These are phyloP conservation scores for Eurosta solidaginis DNA, from an alignment of 1,140 invertebrate genomes.

Conservation along the genomic window DNA sequence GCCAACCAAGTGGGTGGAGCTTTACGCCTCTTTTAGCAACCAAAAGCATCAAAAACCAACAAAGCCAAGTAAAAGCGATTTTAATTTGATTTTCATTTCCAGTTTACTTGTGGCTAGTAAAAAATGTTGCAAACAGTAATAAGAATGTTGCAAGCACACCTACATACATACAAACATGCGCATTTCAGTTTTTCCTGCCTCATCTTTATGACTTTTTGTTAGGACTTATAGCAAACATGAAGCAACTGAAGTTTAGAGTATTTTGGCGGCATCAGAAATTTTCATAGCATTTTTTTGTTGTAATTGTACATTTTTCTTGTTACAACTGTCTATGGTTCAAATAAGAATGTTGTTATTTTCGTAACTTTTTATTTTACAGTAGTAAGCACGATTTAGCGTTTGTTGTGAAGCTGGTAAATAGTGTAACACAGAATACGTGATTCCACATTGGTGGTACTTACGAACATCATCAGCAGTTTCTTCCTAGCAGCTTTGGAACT, in stretches of 20 bases:
- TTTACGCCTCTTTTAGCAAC: conserved; percentile 2
- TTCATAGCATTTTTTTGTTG: neutral
- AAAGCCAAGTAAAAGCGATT: neutral
- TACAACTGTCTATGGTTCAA: neutral
- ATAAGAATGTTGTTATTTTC: neutral
- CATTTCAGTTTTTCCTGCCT: neutral
- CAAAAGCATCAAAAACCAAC: neutral
- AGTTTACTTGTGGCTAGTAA: neutral
- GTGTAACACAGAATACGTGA: conserved; percentile 35
- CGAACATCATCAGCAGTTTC: neutral
- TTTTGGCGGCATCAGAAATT: neutral
- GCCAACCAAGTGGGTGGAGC: neutral
- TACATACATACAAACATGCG: neutral
- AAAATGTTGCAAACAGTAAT: neutral
- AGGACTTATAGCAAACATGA: neutral
- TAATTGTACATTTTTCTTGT: neutral
- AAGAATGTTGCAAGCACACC: neutral
- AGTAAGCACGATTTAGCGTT: conserved; percentile 32
- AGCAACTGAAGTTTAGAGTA: neutral
- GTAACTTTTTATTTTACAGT: conserved; percentile 14
- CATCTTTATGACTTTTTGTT: neutral
- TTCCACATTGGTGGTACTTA: conserved; percentile 28
- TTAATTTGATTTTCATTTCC: conserved; percentile 14
- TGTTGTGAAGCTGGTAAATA: conserved; percentile 31
- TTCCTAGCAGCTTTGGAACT: neutral